These are phyloP conservation scores for Acrocera orbiculus DNA, from an alignment of 2,888 invertebrate species.

Conservation along the genomic window DNA sequence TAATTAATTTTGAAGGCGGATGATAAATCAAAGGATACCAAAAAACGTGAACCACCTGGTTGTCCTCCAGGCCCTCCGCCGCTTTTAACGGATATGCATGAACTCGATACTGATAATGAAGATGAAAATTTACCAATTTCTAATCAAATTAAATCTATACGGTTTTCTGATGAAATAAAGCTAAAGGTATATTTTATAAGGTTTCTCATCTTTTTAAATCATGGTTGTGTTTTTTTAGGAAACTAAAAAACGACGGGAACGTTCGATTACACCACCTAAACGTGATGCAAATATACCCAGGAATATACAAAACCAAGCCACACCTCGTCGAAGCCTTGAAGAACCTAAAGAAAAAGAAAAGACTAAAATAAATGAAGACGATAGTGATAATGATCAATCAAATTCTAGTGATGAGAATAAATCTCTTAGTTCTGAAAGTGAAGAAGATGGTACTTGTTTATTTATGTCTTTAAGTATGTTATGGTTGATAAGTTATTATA, in stretches of 20 bases:
- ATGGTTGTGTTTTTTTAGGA: slow-evolving; percentile 24
- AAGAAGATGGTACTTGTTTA: slow-evolving; percentile 7
- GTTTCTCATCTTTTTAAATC: too few species aligned
- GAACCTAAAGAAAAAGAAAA: slow-evolving; percentile 60
- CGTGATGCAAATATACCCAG: too few species aligned
- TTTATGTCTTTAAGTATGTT: not conserved
- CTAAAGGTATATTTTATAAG: slow-evolving; percentile 25
- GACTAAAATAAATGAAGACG: slow-evolving; percentile 39
- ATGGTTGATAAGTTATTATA: not conserved
- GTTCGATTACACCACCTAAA: slow-evolving; percentile 9
- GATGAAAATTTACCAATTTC: slow-evolving; percentile 24
- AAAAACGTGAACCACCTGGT: slow-evolving; percentile 55
- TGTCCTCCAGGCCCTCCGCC: slow-evolving; percentile 76
- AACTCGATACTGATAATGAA: slow-evolving; percentile 35
- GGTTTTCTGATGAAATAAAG: slow-evolving; percentile 44
- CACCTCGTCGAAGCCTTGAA: slow-evolving; percentile 91
- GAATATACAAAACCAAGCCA: slow-evolving; percentile 28
- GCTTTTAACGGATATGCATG: slow-evolving; percentile 46
- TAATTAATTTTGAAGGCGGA: slow-evolving; percentile 13
- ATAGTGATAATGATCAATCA: slow-evolving; percentile 17
- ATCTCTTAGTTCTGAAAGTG: slow-evolving; percentile 14
- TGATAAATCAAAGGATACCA: slow-evolving; percentile 20
- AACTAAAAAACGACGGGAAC: slow-evolving; percentile 22
- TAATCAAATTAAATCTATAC: slow-evolving; percentile 35
- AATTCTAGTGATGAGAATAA: slow-evolving; percentile 10